These are phyloP conservation scores for Dasyornis broadbenti DNA, from an alignment of 2,113 vertebrate species.

Conservation along the genomic window DNA sequence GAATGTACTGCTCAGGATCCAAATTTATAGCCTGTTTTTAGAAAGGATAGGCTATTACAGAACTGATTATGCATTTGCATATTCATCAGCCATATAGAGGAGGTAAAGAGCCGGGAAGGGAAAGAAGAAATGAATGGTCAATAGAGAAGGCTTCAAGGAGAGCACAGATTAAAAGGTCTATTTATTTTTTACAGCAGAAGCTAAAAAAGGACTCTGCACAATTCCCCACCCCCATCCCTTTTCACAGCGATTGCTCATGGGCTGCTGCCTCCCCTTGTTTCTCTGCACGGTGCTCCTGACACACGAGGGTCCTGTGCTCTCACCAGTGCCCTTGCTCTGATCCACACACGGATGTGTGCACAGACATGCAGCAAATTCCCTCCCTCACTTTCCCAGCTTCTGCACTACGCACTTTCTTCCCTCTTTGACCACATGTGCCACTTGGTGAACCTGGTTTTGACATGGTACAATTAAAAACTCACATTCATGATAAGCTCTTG, in stretches of 20 bases:
- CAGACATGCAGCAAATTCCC: neutral
- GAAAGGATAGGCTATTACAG: conserved; percentile 25
- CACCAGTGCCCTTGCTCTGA: neutral
- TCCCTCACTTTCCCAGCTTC: neutral
- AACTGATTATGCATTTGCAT: conserved; percentile 35
- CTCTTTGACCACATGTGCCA: neutral
- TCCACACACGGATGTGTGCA: neutral
- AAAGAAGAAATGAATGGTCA: conserved; percentile 46
- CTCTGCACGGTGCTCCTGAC: neutral
- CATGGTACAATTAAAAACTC: neutral
- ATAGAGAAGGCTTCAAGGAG: conserved; percentile 17
- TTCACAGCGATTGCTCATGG: conserved; percentile 12
- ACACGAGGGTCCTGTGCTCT: neutral
- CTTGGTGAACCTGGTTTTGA: neutral
- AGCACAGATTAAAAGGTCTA: conserved; percentile 6
- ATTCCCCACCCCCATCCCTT: conserved; percentile 16
- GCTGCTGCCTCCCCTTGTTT: neutral
- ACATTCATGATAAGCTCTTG: neutral
- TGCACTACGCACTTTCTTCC: neutral
- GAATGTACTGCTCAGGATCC: conserved; percentile 18
- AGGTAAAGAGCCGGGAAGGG: conserved; percentile 7
- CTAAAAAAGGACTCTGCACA: neutral
- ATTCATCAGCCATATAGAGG: conserved; percentile 44
- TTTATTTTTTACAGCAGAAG: conserved; percentile 30
- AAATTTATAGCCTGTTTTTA: conserved; percentile 40